Conservation (phyloP, 2,888 invertebrate genomes). For the Troides oblongomaculatus region DNA sequence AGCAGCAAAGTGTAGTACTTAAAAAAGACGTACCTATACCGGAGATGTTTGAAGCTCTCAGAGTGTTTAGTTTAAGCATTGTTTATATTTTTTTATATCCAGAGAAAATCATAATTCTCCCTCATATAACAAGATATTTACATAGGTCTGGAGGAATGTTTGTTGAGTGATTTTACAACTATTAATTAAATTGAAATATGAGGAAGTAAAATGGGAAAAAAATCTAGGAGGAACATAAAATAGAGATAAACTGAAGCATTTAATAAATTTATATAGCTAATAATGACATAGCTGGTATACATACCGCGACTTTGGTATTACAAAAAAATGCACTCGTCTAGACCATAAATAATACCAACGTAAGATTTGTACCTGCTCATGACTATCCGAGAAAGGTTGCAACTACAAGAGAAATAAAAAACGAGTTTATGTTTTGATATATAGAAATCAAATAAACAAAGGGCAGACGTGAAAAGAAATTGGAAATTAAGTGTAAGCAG, state of each 20-base stretch:
- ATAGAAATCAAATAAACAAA: slow-evolving; percentile 32
- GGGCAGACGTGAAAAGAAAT: slow-evolving; percentile 24
- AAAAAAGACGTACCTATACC: slow-evolving; percentile 23
- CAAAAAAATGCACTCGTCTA: slow-evolving; percentile 52
- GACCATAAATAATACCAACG: slow-evolving; percentile 47
- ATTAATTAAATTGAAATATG: slow-evolving; percentile 11
- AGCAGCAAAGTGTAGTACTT: slow-evolving; percentile 22
- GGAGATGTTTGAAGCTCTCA: slow-evolving; percentile 7
- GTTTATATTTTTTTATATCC: slow-evolving; percentile 7
- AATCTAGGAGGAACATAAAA: slow-evolving; percentile 15
- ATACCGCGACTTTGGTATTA: slow-evolving; percentile 44
- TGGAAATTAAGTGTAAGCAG: slow-evolving; percentile 21
- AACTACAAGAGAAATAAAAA: slow-evolving; percentile 75
- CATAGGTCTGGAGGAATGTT: neutral
- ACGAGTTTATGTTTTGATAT: slow-evolving; percentile 49
- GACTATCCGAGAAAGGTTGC: slow-evolving; percentile 79
- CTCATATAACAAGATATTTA: slow-evolving; percentile 21
- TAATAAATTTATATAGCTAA: slow-evolving; percentile 22
- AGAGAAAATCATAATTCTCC: slow-evolving; percentile 15
- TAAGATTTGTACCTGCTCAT: slow-evolving; percentile 73
- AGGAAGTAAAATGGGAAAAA: slow-evolving; percentile 22
- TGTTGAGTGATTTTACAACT: neutral
- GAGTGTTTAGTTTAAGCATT: slow-evolving; percentile 5
- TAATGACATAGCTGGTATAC: slow-evolving; percentile 36
- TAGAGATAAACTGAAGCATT: slow-evolving; percentile 24